Evolutionary conservation across 2,113 vertebrate genomes (phyloP).

Genomic region (Rhynchopsitta pachyrhyncha): DNA sequence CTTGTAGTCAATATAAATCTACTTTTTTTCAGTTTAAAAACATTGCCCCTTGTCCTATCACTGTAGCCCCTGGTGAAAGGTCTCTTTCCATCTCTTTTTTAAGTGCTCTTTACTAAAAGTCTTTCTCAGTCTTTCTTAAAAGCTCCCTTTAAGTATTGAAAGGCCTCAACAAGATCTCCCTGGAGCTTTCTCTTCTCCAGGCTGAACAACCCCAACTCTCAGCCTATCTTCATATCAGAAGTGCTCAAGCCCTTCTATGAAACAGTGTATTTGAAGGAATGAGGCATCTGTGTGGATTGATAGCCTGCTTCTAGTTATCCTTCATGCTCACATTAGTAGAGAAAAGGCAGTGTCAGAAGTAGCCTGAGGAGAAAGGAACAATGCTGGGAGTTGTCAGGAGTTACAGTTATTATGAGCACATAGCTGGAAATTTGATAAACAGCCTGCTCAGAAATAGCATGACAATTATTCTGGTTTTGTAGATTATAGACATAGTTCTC

Average conservation of each 20-base stretch:
- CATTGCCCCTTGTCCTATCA: not conserved
- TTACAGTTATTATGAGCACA: not conserved
- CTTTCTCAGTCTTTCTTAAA: not conserved
- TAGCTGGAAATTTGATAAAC: slow-evolving; percentile 28
- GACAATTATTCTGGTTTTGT: slow-evolving; percentile 5
- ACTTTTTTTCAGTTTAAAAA: not conserved
- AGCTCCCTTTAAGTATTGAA: not conserved
- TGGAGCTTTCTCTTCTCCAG: not conserved
- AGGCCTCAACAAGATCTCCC: not conserved
- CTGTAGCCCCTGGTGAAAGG: not conserved
- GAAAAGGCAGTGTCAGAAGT: slow-evolving; percentile 14
- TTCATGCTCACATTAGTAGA: not conserved
- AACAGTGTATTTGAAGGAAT: not conserved
- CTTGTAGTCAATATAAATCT: not conserved
- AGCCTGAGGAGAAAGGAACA: slow-evolving; percentile 19
- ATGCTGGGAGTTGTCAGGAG: not conserved
- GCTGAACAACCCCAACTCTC: not conserved
- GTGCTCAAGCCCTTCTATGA: not conserved
- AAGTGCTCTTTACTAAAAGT: not conserved
- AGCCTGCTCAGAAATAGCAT: slow-evolving; percentile 21
- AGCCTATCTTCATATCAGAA: not conserved
- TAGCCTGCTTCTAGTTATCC: not conserved
- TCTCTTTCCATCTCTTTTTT: not conserved
- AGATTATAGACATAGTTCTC: not conserved
- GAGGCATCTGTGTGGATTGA: not conserved